Conservation (phyloP, 1,140 invertebrate genomes). For the Lucilia sericata region DNA sequence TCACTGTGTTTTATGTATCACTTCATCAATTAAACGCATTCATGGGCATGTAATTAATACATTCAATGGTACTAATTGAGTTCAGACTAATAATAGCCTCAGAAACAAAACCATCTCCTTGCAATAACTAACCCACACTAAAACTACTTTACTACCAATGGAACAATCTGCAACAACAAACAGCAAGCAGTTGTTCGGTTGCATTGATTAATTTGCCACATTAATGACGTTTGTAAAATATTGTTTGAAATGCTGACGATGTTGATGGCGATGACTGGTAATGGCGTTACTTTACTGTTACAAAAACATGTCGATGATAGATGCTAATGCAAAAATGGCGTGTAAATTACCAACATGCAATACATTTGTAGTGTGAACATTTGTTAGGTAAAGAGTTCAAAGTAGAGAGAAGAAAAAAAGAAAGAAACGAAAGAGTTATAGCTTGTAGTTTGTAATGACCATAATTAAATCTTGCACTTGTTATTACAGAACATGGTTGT, state of each 20-base stretch:
- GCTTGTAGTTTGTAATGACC: not conserved
- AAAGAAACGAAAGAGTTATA: not conserved
- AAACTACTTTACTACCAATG: not conserved
- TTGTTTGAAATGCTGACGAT: not conserved
- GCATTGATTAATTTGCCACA: constrained; percentile 14
- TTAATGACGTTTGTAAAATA: constrained; percentile 2
- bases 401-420: not conserved
- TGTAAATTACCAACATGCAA: not conserved
- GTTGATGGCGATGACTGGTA: not conserved
- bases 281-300: not conserved
- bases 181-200: not conserved
- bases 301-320: not conserved
- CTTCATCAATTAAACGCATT: not conserved
- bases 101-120: too few species aligned
- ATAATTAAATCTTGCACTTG: not conserved
- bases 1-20: not conserved
- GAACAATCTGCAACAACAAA: not conserved
- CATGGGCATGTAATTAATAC: not conserved
- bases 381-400: not conserved
- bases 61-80: not conserved
- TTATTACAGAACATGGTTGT: too few species aligned
- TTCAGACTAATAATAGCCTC: not conserved
- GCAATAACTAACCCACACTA: too few species aligned
- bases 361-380: not conserved
- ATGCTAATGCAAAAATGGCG: not conserved